Base-by-base conservation (phyloP, 1,140 invertebrate species). In the Anoplolepis gracilipes region DNA sequence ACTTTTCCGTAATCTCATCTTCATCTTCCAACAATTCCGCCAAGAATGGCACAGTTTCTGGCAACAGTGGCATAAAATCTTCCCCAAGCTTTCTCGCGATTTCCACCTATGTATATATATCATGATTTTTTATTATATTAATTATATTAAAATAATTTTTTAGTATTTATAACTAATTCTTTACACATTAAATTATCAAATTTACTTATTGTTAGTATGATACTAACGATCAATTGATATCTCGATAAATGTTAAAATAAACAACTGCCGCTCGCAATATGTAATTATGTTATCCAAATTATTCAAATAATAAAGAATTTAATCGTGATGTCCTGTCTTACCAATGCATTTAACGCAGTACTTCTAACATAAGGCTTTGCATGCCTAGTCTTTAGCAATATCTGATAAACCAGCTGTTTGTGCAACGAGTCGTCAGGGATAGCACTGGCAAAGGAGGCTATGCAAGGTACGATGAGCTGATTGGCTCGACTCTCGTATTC, bases 391-490 rank as follows among this genome's bases (percentile, higher is more conserved):
- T 99, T 99, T 61, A 99, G 95, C 22, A 99, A 94, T 72, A 98
- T 96, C 94, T 99, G 98, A 94, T 98, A 98, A 92, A 98, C 98
- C 3, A 99, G 94, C 88, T 97, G 96, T 92, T 98, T 98, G 97
- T 98, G 99, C 3, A 98, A 92, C 0, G 97, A 96, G 92, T 99
- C 98, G 91, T 99, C 98, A 8, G 96, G 96, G 19, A 96, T 96
- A 0, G 97, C 97, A n/a, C 97, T 96, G 16, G 97, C 97, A 87
- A 99, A 97, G 85, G 98, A 96, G 13, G 97, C 96, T 69, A 99
- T 96, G 91, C 98, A 98, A 0, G 97, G 97, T 16, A 97, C 96
- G 2, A 99, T 94, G 13, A 97, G 92, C 25, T 96, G 95, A 42
- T 93, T 95, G 0, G 97, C 95, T 61, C 97, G 95, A 1, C 94